Evolutionary conservation across 1,140 invertebrate species (phyloP), one percentile per base, ranked within the genome.

Genomic region (Drosophila tani): DNA sequence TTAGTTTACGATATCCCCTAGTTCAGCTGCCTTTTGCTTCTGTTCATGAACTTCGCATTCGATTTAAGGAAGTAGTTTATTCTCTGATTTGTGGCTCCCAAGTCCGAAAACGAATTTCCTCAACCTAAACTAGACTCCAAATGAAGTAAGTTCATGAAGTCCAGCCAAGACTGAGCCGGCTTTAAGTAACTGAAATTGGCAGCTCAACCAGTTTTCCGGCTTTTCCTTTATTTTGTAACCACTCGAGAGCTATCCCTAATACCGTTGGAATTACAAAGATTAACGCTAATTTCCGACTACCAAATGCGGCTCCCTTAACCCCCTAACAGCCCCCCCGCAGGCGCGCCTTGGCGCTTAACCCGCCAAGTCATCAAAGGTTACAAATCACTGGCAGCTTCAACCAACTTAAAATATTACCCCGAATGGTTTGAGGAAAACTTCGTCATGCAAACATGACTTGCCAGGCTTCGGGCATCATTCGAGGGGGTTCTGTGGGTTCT

Each of bases 401-500:
- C 55, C 69, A 79, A 76, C 83, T 69, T 79, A 75, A 73, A 87
- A 82, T 87, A 86, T 79, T 82, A 78, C 69, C 69, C 65, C 51
- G 47, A 57, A 59, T 76, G 71, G 73, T 68, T 67, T 58, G 38
- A 24, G 56, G 62, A 46, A 64, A 86, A 82, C 59, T 88, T 83
- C 76, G 84, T 86, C 83, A 86, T 87, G 83, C 83, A 88, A 87
- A 86, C 83, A 86, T 86, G 84, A 86, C 83, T 86, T 88, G 83
- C 67, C 83, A 83, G 80, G 32, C 78, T 35, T 29, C 29, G 19
- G 53, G 32, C 59, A 59, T 58, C 24, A 15, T 40, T 55, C 53
- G 21, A 3, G n/a, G 45, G 12, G 15, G 24, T 2, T 29, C 8
- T 32, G 53, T 2, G 43, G 46, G 21, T 14, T 32, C 4, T 2